Evolutionary conservation across 2,113 vertebrate species (phyloP).

Genomic region (Grus americana): DNA sequence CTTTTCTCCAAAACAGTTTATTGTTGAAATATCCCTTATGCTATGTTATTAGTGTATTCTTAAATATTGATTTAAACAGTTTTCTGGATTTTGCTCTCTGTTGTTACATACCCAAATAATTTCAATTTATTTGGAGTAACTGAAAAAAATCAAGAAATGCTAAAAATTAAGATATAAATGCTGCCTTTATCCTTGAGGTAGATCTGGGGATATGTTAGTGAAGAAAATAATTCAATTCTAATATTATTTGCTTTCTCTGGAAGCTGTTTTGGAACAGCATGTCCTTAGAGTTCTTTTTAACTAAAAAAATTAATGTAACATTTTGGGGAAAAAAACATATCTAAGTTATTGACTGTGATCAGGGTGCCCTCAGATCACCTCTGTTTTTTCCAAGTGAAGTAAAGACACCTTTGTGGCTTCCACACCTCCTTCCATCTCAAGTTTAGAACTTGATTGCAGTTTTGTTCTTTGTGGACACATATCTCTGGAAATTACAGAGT

Average conservation of each 20-base stretch:
- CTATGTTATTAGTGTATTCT: background rate
- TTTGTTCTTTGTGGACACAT: background rate
- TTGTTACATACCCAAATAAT: background rate
- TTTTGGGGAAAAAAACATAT: no score
- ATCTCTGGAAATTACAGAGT: background rate
- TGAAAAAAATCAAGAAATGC: background rate
- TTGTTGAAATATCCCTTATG: constrained; percentile 11
- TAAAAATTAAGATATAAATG: background rate
- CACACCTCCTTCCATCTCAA: background rate
- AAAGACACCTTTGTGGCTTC: background rate
- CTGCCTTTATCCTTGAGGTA: background rate
- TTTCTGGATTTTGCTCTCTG: background rate
- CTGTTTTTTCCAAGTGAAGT: background rate
- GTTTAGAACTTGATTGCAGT: background rate
- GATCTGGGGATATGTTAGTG: background rate
- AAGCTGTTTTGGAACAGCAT: background rate
- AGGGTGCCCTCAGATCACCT: background rate
- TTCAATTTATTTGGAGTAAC: background rate
- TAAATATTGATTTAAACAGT: background rate
- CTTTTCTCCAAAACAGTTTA: background rate
- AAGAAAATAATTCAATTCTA: background rate
- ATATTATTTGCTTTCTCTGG: background rate
- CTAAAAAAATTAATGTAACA: background rate
- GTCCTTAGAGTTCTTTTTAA: background rate
- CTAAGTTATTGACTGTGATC: background rate